Conservation (phyloP, 2,888 invertebrate species). For the Trichopria drosophilae region DNA sequence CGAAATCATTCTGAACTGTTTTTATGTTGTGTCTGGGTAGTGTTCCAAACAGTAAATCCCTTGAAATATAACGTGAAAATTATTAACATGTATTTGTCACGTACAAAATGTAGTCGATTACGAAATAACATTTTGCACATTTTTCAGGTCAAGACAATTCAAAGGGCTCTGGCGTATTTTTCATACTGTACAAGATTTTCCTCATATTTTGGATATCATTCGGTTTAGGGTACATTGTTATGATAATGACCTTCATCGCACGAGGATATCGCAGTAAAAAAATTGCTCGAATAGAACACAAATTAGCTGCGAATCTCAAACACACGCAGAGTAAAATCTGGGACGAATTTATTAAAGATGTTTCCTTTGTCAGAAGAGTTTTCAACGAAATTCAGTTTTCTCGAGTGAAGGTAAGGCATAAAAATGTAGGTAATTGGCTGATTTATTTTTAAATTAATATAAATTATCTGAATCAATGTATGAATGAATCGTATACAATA, state of each 20-base stretch:
- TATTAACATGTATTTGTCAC: background rate
- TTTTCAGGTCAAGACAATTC: constrained; percentile 55
- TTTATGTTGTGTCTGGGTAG: too few species aligned
- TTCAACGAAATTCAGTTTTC: constrained; percentile 81
- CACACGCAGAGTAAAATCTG: constrained; percentile 78
- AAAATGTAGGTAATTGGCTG: too few species aligned
- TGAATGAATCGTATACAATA: too few species aligned
- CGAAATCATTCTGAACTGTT: too few species aligned
- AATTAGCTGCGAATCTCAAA: constrained; percentile 75
- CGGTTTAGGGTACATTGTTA: constrained; percentile 86
- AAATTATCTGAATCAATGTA: too few species aligned
- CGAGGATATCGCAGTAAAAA: constrained; percentile 76
- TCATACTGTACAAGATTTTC: constrained; percentile 76
- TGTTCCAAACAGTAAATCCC: too few species aligned
- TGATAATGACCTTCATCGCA: constrained; percentile 85
- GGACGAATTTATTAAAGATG: constrained; percentile 74
- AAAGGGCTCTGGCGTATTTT: constrained; percentile 64
- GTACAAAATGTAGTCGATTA: too few species aligned
- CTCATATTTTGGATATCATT: constrained; percentile 88
- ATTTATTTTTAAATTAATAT: too few species aligned
- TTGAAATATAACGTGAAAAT: background rate
- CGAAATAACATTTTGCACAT: too few species aligned
- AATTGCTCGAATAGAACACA: constrained; percentile 74
- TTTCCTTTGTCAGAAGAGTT: constrained; percentile 72
- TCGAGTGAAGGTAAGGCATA: constrained; percentile 78